These are phyloP conservation scores for Drosophila subsilvestris DNA, from an alignment of 2,888 invertebrate species.

Conservation along the genomic window DNA sequence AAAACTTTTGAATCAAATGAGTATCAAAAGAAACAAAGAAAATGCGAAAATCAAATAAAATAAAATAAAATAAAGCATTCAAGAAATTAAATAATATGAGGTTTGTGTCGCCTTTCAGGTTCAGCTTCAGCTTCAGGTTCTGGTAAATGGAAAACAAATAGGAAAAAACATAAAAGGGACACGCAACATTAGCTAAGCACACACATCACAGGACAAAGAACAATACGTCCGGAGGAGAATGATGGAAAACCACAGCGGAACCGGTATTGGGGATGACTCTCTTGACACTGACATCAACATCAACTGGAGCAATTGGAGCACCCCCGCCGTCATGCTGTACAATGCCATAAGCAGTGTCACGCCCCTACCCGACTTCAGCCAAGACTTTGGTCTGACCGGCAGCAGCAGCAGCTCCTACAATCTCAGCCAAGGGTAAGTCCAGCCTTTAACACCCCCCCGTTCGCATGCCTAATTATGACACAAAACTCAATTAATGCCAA, in stretches of 20 bases:
- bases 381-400: conserved; percentile 31
- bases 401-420: conserved; percentile 46
- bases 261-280: conserved; percentile 36
- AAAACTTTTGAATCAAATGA: conserved; percentile 48
- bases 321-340: conserved; percentile 57
- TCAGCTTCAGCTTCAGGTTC: conserved; percentile 55
- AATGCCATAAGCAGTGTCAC: conserved; percentile 67
- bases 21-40: conserved; percentile 39
- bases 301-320: conserved; percentile 70
- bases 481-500: conserved; percentile 72
- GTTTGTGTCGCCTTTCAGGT: conserved; percentile 57
- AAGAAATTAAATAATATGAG: conserved; percentile 64
- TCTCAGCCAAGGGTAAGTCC: conserved; percentile 64
- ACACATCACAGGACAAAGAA: conserved; percentile 32
- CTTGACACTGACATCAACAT: conserved; percentile 28
- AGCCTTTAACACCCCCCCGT: conserved; percentile 15
- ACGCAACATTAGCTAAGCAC: conserved; percentile 70
- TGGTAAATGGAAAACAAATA: conserved; percentile 76
- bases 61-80: conserved; percentile 29
- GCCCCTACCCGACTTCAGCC: conserved; percentile 40
- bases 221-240: conserved; percentile 15
- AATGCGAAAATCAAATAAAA: conserved; percentile 2
- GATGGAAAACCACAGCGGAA: conserved; percentile 37
- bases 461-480: conserved; percentile 63
- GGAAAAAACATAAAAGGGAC: conserved; percentile 39